Conservation (phyloP, 2,113 vertebrate genomes). For the Phylloscopus whistleri region DNA sequence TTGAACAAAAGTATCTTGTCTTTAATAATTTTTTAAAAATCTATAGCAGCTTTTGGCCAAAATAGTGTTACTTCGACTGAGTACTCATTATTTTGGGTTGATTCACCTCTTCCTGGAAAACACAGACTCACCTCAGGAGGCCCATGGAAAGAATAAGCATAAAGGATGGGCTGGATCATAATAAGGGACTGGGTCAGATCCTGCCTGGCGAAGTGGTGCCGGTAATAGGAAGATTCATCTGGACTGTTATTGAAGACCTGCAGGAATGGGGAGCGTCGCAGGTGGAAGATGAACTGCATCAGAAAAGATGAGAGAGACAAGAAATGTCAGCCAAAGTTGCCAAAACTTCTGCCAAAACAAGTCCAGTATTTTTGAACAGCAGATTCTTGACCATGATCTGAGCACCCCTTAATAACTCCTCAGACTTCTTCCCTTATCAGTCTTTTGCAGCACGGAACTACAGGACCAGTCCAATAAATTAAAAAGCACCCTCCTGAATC, state of each 20-base stretch:
- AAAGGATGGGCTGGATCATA: constrained; percentile 97
- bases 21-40: background rate
- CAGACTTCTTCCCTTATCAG: background rate
- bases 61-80: background rate
- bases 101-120: background rate
- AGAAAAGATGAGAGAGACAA: background rate
- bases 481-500: background rate
- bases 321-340: background rate
- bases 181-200: constrained; percentile 97
- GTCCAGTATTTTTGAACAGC: background rate
- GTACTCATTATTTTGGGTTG: background rate
- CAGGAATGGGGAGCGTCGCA: constrained; percentile 93
- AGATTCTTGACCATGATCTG: background rate
- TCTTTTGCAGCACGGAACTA: background rate
- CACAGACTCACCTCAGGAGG: constrained; percentile 88
- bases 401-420: background rate
- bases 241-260: constrained; percentile 99
- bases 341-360: background rate
- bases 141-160: constrained; percentile 94
- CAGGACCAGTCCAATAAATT: background rate
- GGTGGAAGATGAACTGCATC: constrained; percentile 95
- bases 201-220: constrained; percentile 93
- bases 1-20: background rate
- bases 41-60: background rate
- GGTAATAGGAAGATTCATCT: constrained; percentile 93